Evolutionary conservation across 2,888 invertebrate genomes (phyloP), one percentile per base, ranked within the genome.

Genomic region (Meliscaeva auricollis): DNA sequence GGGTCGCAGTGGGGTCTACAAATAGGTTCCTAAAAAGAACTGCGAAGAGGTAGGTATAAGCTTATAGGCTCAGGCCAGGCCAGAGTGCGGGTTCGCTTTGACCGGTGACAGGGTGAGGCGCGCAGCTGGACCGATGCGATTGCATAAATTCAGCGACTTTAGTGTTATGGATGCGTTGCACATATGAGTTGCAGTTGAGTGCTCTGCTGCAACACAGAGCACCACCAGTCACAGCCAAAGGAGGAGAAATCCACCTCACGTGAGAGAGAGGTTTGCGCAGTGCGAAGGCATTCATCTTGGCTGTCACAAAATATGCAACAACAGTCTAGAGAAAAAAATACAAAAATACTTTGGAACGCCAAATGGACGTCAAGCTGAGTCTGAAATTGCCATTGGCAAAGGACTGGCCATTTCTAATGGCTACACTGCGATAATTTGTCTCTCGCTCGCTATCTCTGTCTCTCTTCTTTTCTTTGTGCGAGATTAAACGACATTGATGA

Each of bases 281-380:
- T 81, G 85, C 80, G 62, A 81, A 85, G 62, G 85, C 85, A 85
- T 85, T 81, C 85, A 85, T 85, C 85, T 81, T 69, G 44, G 69
- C 81, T 81, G 85, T 85, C 85, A 50, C 64, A 64, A 64, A 46
- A 64, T 46, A 46, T 64, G 46, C 64, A 64, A 64, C 46, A 64
- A 64, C 46, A 46, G 50, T 38, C 20, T 15, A 11, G 3, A 54
- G 30, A 52, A 15, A 26, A 30, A 54, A 15, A 30, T 30, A 54
- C 54, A 52, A 50, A 84, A 75, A 84, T 66, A 58, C 80, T 35
- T 66, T 52, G 66, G 52, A 56, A 75, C 54, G 41, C 66, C 64
- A 75, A 56, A 46, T 48, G 60, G 85, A 85, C 81, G 85, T 85
- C 85, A 85, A 77, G 85, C 81, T 85, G 85, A 11, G 85, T 54